Conservation (phyloP, 2,797 vertebrate genomes). For the Malurus splendens region DNA sequence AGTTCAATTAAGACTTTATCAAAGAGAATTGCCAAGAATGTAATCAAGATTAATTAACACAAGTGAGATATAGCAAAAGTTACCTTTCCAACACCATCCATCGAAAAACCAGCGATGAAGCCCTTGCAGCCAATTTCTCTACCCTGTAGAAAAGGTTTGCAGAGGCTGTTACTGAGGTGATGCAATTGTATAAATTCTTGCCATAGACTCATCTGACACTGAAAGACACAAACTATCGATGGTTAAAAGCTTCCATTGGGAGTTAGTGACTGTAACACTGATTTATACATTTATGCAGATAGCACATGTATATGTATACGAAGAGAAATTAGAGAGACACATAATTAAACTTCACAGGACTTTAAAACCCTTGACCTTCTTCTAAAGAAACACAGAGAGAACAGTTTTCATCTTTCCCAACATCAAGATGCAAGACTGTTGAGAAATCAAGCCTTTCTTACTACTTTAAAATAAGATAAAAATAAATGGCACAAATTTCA, state of each 20-base stretch:
- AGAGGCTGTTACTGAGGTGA: background rate
- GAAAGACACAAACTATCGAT: background rate
- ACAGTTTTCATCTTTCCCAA: background rate
- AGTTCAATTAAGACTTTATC: background rate
- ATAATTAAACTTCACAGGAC: background rate
- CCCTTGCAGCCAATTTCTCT: background rate
- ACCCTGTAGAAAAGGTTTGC: background rate
- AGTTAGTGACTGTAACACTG: background rate
- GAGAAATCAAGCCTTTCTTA: background rate
- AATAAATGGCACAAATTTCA: background rate
- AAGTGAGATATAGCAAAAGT: background rate
- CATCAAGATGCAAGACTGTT: background rate
- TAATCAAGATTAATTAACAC: background rate
- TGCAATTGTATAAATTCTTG: background rate
- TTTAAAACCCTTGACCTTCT: background rate
- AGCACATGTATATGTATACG: accelerated
- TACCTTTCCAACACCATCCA: background rate
- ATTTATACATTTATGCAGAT: background rate
- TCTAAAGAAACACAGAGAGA: background rate
- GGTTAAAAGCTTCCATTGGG: background rate
- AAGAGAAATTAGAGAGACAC: background rate
- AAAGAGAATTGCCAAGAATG: background rate
- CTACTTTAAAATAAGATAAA: background rate
- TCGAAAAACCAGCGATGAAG: background rate
- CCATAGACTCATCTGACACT: background rate